Base-by-base conservation (phyloP, 2,888 invertebrate species). In the Frankliniella fusca region DNA sequence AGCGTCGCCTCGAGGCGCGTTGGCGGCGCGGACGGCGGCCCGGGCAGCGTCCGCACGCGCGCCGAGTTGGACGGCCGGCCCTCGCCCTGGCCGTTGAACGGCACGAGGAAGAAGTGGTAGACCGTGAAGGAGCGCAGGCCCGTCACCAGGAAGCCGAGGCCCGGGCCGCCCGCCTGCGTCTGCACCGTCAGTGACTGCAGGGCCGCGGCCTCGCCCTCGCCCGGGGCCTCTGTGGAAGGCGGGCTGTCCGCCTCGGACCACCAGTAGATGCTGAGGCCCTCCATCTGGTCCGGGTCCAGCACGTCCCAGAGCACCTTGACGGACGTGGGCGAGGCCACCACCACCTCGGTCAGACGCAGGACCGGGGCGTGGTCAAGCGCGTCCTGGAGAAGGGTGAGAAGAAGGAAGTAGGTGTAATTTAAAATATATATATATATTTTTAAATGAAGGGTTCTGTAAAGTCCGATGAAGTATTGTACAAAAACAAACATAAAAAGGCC, bases 41-140 rank as follows among this genome's bases (percentile, higher is more conserved):
- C 96, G 90, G 96, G 95, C 84, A 94, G 90, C 83, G 96, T 97
- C 87, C 93, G 91, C 84, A 93, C 93, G 85, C 92, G 91, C 88
- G 92, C 92, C 84, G 94, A 94, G 90, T 96, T 96, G 84, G 95
- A 95, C 81, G 95, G 95, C 87, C 93, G 93, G 84, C 96, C 96
- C 89, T 96, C 95, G 84, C 96, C 93, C 87, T 92, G 93, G 88
- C 93, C 94, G 88, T 94, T 95, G 89, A 95, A 97, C 83, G 97
- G 97, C 86, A 95, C 92, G 85, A 97, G 91, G 90, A 97, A 95
- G 89, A 97, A 95, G 90, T 97, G 95, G 89, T 97, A 97, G 88
- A 93, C 92, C 85, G 95, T 93, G 89, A 93, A 96, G 89, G 95
- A 95, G 86, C 92, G 90, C 87, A 97, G 91, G 86, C 93, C 93